Evolutionary conservation across 2,888 invertebrate genomes (phyloP), one percentile per base, ranked within the genome.

Genomic region (Amiota communis): DNA sequence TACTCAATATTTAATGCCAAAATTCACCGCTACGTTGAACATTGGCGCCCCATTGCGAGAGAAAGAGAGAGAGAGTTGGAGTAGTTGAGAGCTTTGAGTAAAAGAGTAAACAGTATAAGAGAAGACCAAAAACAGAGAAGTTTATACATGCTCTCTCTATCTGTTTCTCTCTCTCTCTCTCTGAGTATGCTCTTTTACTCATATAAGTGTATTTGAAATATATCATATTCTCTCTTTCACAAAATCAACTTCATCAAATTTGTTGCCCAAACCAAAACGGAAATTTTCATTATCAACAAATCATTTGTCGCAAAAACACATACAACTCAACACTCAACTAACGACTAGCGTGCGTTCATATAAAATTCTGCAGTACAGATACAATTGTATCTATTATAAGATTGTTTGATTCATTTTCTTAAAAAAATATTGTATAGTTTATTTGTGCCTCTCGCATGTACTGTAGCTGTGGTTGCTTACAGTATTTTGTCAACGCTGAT

Each of bases 401-500:
- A 53, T 51, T 68, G 13, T 13, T 17, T 67, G 8, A 49, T 51
- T 67, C 74, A 73, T 75, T 78, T 74, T 77, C 79, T 80, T 86
- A 86, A 86, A 59, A 20, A 84, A n/a, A n/a, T n/a, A n/a, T n/a
- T n/a, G n/a, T n/a, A n/a, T 84, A 83, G 2, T 23, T 23, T 23
- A 23, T n/a, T n/a, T n/a, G n/a, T n/a, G n/a, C 23, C 23, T 23
- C 23, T 23, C 23, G 23, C 23, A 23, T 75, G 85, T 23, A 86
- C 83, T 84, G 85, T 83, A 75, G 61, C 63, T 46, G 53, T 49
- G 20, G 36, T n/a, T 36, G 73, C 63, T 61, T 74, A 74, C 73
- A 74, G 73, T 80, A 84, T 84, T 85, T 84, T 85, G 87, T 82
- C 82, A 83, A 84, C 80, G 80, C 79, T 76, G 85, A 86, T 85